These are phyloP conservation scores for Trididemnum clinides DNA, from an alignment of 23 tunicate genomes.

Conservation along the genomic window DNA sequence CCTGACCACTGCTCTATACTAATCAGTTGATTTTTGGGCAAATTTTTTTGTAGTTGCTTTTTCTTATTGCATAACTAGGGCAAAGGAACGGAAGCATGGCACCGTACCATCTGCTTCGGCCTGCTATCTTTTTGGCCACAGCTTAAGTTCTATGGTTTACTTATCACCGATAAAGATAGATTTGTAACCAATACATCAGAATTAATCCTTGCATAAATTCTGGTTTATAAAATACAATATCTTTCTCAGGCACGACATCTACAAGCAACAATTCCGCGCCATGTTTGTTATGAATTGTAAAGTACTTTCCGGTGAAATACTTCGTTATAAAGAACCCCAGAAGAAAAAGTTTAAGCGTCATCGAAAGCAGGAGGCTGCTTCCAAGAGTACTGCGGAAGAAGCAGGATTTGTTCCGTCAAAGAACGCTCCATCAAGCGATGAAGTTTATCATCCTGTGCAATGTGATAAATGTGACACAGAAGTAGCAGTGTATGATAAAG, in stretches of 20 bases:
- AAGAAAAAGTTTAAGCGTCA: constrained; percentile 75
- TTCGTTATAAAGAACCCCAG: constrained; percentile 62
- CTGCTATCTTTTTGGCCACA: too few relatives aligned
- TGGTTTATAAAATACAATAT: too few relatives aligned
- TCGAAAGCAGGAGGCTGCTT: constrained; percentile 27
- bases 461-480: constrained; percentile 84
- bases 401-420: not conserved
- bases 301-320: constrained; percentile 52
- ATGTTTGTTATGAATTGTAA: constrained; percentile 92
- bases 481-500: constrained; percentile 86
- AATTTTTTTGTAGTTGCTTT: too few relatives aligned
- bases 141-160: too few relatives aligned
- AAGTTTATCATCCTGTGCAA: constrained; percentile 75
- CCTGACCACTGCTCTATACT: too few relatives aligned
- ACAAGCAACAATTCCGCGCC: constrained; percentile 87
- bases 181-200: too few relatives aligned
- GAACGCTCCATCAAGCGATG: constrained; percentile 3
- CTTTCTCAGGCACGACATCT: constrained; percentile 60
- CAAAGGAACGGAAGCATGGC: too few relatives aligned
- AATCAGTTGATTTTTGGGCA: too few relatives aligned
- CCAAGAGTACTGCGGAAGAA: not conserved
- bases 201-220: too few relatives aligned
- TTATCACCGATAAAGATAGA: too few relatives aligned
- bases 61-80: too few relatives aligned
- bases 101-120: too few relatives aligned